Percentiles rank a stretch among this genome's conserved stretches.
Conservation (phyloP, 2,113 vertebrate genomes). For the Acinonyx jubatus region DNA sequence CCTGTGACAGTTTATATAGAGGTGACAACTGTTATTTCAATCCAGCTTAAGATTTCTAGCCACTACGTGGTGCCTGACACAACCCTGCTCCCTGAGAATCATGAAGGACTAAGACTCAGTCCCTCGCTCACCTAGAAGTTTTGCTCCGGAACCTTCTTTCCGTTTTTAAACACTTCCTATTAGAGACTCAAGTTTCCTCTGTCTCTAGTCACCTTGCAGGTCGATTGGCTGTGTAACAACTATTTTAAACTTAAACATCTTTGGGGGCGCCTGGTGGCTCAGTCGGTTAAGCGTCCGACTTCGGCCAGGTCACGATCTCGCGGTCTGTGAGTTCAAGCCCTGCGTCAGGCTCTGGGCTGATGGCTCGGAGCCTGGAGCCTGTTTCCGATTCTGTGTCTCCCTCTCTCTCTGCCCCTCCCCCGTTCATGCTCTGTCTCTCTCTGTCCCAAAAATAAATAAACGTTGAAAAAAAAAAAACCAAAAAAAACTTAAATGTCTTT, state of each 20-base stretch:
- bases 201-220: neutral
- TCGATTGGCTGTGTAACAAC: neutral
- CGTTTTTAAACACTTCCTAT: neutral
- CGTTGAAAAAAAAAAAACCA: no score
- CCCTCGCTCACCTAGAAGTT: neutral
- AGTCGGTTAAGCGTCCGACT: no score
- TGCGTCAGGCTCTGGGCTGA: no score
- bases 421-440: no score
- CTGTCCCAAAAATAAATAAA: no score
- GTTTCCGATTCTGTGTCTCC: no score
- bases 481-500: conserved; percentile 39
- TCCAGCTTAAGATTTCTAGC: neutral
- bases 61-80: neutral
- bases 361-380: no score
- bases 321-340: no score
- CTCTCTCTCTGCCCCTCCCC: no score
- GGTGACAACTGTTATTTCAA: neutral
- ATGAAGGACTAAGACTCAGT: neutral
- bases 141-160: neutral
- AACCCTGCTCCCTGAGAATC: neutral
- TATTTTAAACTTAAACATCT: conserved; percentile 56
- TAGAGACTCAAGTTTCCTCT: neutral
- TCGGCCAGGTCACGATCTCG: no score
- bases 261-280: neutral
- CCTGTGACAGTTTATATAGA: neutral